These are phyloP conservation scores for Triplophysa rosa DNA, from an alignment of 2,113 vertebrate species.

Conservation along the genomic window DNA sequence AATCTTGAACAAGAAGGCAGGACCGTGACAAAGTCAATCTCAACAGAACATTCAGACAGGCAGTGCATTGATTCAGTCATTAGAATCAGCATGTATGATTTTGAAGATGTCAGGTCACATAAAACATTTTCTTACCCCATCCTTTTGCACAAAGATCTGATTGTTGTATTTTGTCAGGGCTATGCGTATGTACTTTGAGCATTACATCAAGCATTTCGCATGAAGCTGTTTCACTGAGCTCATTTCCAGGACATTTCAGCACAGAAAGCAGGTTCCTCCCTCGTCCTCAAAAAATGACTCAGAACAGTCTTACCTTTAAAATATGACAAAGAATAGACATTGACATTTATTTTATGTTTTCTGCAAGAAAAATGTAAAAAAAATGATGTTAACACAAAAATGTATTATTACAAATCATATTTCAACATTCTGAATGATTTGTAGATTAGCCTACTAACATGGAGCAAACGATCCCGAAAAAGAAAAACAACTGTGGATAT, in stretches of 20 bases:
- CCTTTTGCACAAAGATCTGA: constrained; percentile 1
- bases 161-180: constrained; percentile 23
- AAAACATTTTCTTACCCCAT: background rate
- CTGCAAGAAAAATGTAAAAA: no score
- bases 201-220: constrained; percentile 35
- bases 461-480: no score
- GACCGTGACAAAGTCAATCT: no score
- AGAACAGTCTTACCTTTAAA: background rate
- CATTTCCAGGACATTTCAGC: constrained; percentile 6
- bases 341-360: no score
- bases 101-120: background rate
- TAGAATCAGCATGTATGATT: background rate
- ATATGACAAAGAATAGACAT: no score
- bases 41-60: no score
- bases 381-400: no score
- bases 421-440: no score
- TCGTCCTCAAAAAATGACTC: background rate
- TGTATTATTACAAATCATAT: no score
- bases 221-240: constrained; percentile 31
- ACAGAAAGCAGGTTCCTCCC: constrained; percentile 2
- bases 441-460: no score
- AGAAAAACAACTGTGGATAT: background rate
- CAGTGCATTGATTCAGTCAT: no score
- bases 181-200: constrained; percentile 30
- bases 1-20: no score